These are phyloP conservation scores for Hypolimnas misippus DNA, from an alignment of 2,888 invertebrate species.

Conservation along the genomic window DNA sequence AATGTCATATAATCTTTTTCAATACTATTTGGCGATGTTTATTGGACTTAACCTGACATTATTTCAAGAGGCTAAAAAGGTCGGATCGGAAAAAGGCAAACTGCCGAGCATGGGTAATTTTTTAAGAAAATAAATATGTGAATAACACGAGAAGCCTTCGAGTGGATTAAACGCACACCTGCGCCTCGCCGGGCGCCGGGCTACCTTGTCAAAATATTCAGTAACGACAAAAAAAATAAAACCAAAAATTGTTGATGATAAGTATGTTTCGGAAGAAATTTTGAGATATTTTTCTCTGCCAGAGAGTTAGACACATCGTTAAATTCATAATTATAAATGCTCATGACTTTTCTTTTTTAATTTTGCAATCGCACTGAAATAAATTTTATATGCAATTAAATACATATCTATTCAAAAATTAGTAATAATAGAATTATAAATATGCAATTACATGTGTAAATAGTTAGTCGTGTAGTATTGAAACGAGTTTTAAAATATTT, in stretches of 20 bases:
- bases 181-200: constrained; percentile 7
- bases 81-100: not conserved
- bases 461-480: no score
- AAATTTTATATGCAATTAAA: no score
- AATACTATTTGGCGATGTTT: not conserved
- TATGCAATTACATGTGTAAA: no score
- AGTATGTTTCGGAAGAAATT: not conserved
- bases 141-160: not conserved
- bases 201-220: not conserved
- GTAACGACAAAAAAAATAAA: not conserved
- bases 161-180: constrained; percentile 28
- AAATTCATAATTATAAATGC: no score
- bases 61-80: not conserved
- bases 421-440: no score
- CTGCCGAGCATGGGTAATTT: not conserved
- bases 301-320: no score
- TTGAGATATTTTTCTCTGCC: no score
- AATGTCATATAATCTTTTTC: not conserved
- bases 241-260: not conserved
- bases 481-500: no score
- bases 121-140: constrained; percentile 7
- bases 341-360: no score
- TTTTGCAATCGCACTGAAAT: no score
- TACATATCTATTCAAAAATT: no score
- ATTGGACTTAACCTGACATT: not conserved